Base-by-base conservation (phyloP, 2,113 vertebrate genomes). In the Capreolus pygargus region DNA sequence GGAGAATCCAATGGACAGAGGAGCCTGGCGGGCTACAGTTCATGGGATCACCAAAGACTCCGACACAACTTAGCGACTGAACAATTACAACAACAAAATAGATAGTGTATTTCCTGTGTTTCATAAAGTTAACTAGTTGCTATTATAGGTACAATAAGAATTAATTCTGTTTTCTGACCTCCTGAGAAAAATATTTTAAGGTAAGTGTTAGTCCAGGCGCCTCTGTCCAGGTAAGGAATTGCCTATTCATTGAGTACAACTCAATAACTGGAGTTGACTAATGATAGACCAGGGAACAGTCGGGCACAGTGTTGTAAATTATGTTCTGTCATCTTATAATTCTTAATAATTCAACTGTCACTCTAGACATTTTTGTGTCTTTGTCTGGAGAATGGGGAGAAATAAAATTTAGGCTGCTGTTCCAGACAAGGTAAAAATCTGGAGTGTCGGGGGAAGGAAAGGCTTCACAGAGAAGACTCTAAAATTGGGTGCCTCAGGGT, bases 331-430 rank as follows among this genome's bases (percentile, higher is more conserved):
- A 47, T 87, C 58, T 28, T 85, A 47, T 95, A 60, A 95, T 93
- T 97, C 95, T 91, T 96, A 86, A 85, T 95, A 92, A 96, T 82
- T 92, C 67, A 79, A 76, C 88, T 95, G 85, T 97, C 97, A 74
- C 76, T 92, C 52, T 10, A 86, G 84, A 82, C 50, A 12, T 36
- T 58, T 90, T 58, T 36, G 33, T 16, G 14, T 87, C 50, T 97
- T 94, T 91, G 64, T 89, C 57, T 96, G 74, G 84, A 97, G 58
- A 92, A 60, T 2, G 17, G 54, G 79, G 93, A 85, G 84, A 93
- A 91, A 90, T 60, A 86, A 85, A 95, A 85, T 60, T 39, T 78
- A 86, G 60, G 45, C 82, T 83, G 64, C 57, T 92, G 25, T 52
- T n/a, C 57, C 47, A 97, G 89, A 91, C 7, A 33, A 91, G 39